These are phyloP conservation scores for Helobdella robusta DNA, from an alignment of 2,888 invertebrate species.

Conservation along the genomic window DNA sequence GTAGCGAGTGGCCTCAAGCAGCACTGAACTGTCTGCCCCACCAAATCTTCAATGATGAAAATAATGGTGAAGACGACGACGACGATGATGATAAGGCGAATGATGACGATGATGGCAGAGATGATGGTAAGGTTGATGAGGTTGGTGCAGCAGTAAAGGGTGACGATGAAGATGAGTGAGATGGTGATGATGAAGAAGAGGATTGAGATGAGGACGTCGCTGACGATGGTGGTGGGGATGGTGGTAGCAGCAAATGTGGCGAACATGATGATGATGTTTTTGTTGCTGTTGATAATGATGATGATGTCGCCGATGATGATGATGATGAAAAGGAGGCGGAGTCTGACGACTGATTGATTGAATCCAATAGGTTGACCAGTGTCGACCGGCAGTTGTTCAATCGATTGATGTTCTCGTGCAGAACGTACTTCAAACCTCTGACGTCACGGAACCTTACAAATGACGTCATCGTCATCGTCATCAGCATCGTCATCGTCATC, in stretches of 20 bases:
- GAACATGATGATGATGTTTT: neutral
- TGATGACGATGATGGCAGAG: neutral
- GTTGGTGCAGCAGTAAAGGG: too few species aligned
- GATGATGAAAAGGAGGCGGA: too few species aligned
- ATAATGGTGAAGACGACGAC: constrained; percentile 38
- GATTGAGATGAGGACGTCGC: neutral
- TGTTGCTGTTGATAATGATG: too few species aligned
- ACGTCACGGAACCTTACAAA: constrained; percentile 43
- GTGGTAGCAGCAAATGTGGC: neutral
- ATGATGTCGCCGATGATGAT: neutral
- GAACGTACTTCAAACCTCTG: constrained; percentile 45
- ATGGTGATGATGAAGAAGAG: constrained; percentile 36
- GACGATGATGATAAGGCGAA: neutral
- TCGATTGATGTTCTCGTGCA: constrained; percentile 45
- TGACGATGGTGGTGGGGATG: neutral
- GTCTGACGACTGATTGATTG: constrained; percentile 9
- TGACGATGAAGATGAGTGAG: too few species aligned
- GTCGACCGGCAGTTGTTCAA: constrained; percentile 44
- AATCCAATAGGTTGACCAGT: constrained; percentile 37
- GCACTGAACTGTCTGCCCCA: constrained; percentile 55
- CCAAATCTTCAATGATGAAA: constrained; percentile 42
- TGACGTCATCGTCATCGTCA: neutral
- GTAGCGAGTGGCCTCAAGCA: constrained; percentile 53
- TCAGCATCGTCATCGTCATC: neutral
- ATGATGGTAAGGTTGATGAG: too few species aligned